Conservation (phyloP, 2,113 vertebrate species). For the Edolisoma coerulescens region DNA sequence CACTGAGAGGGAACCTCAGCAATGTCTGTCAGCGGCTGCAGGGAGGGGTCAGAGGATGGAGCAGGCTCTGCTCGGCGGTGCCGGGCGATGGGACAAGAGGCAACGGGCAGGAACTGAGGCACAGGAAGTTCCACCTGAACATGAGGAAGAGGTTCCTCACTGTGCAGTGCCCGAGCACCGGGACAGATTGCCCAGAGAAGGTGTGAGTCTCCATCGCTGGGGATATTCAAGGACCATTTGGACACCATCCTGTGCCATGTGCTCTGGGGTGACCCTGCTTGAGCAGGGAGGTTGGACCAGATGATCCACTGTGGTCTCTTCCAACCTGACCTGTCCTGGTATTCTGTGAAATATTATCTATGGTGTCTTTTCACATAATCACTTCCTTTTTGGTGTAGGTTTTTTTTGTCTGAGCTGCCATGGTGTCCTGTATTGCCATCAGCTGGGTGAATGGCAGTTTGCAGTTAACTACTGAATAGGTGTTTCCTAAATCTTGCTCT, state of each 20-base stretch:
- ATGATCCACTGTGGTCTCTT: not conserved
- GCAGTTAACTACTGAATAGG: not conserved
- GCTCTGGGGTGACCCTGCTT: not conserved
- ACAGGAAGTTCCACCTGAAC: not conserved
- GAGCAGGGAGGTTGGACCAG: not conserved
- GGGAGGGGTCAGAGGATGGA: not conserved
- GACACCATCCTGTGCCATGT: not conserved
- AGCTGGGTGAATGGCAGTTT: not conserved
- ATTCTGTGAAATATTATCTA: not conserved
- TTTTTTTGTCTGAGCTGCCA: not conserved
- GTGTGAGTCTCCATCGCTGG: not conserved
- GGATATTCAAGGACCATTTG: not conserved
- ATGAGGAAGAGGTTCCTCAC: not conserved
- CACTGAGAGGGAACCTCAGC: not conserved
- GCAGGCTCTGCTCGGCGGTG: not conserved
- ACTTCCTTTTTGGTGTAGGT: not conserved
- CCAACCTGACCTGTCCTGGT: not conserved
- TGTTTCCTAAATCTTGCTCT: not conserved
- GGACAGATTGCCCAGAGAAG: not conserved
- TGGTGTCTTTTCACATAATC: not conserved
- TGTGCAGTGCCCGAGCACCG: not conserved
- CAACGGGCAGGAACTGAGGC: not conserved
- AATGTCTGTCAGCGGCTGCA: not conserved
- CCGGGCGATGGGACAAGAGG: not conserved
- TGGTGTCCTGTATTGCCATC: not conserved